Evolutionary conservation across 2,113 vertebrate genomes (phyloP).

Genomic region (Nansenia antarctica): DNA sequence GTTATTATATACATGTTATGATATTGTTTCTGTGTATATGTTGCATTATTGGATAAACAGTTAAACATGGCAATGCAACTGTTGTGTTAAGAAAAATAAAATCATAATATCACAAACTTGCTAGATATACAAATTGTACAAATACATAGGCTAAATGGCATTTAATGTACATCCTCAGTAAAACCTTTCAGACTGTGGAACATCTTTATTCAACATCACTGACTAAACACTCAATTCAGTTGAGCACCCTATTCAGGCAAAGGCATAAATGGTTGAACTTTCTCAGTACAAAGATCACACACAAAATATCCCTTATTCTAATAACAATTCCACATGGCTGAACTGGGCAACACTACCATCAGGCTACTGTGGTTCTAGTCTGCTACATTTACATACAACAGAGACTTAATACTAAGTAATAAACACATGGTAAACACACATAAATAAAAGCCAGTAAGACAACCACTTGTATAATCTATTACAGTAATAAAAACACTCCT

Average conservation of each 20-base stretch:
- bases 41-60: conserved; percentile 20
- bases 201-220: conserved; percentile 23
- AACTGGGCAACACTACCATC: conserved; percentile 11
- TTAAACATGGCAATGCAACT: conserved; percentile 33
- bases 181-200: conserved; percentile 25
- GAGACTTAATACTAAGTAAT: conserved; percentile 1
- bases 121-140: conserved; percentile 11
- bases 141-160: conserved; percentile 31
- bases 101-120: background rate
- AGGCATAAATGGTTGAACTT: background rate
- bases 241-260: background rate
- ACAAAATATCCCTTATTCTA: background rate
- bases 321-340: conserved; percentile 14
- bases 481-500: conserved; percentile 5
- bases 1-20: background rate
- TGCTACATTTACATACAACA: conserved; percentile 24
- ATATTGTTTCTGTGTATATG: background rate
- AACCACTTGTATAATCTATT: background rate
- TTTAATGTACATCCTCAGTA: conserved; percentile 1
- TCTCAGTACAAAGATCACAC: background rate
- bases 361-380: conserved; percentile 12
- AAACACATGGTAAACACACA: conserved; percentile 22
- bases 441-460: conserved; percentile 50
- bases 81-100: background rate
- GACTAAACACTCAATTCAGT: background rate